Base-by-base conservation (phyloP, 2,797 vertebrate genomes). In the Acrocephalus scirpaceus region DNA sequence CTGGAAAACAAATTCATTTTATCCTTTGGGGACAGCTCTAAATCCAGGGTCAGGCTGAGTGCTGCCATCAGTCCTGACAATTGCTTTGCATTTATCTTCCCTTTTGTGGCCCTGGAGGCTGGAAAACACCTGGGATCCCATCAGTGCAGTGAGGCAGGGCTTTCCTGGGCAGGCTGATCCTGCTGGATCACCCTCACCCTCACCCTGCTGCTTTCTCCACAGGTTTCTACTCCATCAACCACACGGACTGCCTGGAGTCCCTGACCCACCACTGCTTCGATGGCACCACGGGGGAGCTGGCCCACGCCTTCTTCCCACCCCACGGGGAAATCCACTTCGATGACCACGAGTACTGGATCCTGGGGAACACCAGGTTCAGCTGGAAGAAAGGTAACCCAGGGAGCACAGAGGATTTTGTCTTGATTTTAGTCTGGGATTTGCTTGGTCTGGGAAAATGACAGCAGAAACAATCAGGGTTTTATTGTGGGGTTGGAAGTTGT, bases 241-340 rank as follows among this genome's bases (percentile, higher is more conserved):
- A 99, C 98, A 99, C 99, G 0, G 99, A 99, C 97, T 99, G 99
- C 76, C 96, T 99, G 97, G 98, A 98, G 96, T 99, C 99, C 2
- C 96, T 98, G 48, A 98, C 99, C 90, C 99, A 99, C 96, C 99
- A 99, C 96, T 99, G 99, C 97, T 99, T 99, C 38, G 99, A 99
- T 3, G 99, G 99, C 40, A 99, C 99, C 62, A 99, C 99, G 0
- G 99, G 99, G 16, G 99, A 99, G 56, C 94, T 99, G 92, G 99
- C 99, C 57, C 99, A 99, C 0, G 99, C 99, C 11, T 99, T 99
- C 97, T 99, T 99, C 96, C 99, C 99, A 0, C 98, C 98, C 16
- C 99, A 98, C 0, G 99, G 99, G 3, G 99, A 99, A 97, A 99
- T 99, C 96, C 99, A 99, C 97, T 99, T 99, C 1, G 99, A 99